Base-by-base conservation (phyloP, 2,113 vertebrate species). In the Ginglymostoma cirratum region DNA sequence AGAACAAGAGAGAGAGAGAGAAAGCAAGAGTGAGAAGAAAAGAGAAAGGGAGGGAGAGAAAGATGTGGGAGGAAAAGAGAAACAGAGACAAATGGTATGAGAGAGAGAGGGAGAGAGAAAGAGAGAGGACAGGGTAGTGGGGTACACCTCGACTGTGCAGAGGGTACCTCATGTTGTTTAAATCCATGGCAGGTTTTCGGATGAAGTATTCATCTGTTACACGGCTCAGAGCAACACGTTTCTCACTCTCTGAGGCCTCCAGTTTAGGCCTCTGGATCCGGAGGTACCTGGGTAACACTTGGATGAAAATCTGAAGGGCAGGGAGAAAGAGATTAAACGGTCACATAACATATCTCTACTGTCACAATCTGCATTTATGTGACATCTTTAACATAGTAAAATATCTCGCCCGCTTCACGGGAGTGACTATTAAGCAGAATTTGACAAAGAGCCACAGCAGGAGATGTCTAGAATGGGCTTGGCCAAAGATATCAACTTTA, bases 141-240 rank as follows among this genome's bases (percentile, higher is more conserved):
- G 15, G 87, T 61, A 10, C 55, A 8, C 10, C 55, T 10, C 1
- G 87, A 90, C 19, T 61, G 42, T 34, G 27, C 21, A 23, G 24
- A 45, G 42, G n/a, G 45, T 90, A 69, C 67, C 67, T 61, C 5
- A 34, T 90, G 87, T 98, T 98, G 96, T 98, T 96, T 96, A 98
- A 97, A 96, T 98, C 98, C 45, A 95, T 97, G 96, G 97, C 97
- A 0, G 98, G 98, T 96, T 98, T 98, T 95, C 98, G 98, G 96
- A 99, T 99, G 96, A 99, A 99, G 97, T 99, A 99, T 96, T 99
- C 98, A 21, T 99, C 98, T 0, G 97, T 97, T 0, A 97, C 97
- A 92, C 98, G 97, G 96, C 96, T 97, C 34, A 97, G 96, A 93
- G 96, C 45, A 19, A 97, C 92, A 0, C 94, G 96, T 95, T 96